Percentiles rank a stretch among this genome's conserved stretches.
phyloP scores from a whole-genome alignment of 2,113 vertebrate species.

The Neopipo cinnamomea region DNA sequence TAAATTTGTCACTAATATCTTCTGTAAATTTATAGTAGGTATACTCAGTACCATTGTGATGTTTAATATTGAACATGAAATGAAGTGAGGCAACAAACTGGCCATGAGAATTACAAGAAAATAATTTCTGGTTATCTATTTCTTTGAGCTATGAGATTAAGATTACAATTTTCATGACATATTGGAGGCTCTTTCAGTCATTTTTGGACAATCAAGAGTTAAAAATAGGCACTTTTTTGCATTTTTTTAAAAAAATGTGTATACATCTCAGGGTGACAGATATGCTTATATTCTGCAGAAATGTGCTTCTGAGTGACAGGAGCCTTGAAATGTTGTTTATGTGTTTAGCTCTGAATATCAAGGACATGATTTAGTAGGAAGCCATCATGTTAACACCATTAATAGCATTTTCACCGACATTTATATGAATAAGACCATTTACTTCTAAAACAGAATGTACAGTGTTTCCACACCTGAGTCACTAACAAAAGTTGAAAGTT shows the following conservation, averaged over 20 bases:
- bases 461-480: neutral
- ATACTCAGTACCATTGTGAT: neutral
- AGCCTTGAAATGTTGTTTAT: constrained; percentile 63
- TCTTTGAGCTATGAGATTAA: constrained; percentile 23
- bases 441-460: neutral
- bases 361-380: constrained; percentile 49
- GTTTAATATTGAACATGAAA: neutral
- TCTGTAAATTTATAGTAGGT: neutral
- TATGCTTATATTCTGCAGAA: constrained; percentile 60
- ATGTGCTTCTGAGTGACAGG: constrained; percentile 54
- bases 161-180: constrained; percentile 38
- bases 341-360: constrained; percentile 62
- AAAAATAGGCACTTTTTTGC: constrained; percentile 37
- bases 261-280: constrained; percentile 56
- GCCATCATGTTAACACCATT: constrained; percentile 62
- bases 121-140: neutral
- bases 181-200: neutral
- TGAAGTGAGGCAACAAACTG: neutral
- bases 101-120: neutral
- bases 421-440: constrained; percentile 35
- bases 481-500: constrained; percentile 30
- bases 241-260: neutral
- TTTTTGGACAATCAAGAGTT: constrained; percentile 45
- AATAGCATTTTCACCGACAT: constrained; percentile 54
- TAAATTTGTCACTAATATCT: neutral